Evolutionary conservation across 2,797 vertebrate genomes (phyloP), one percentile per base, ranked within the genome.

Genomic region (Dendrocincla fuliginosa): DNA sequence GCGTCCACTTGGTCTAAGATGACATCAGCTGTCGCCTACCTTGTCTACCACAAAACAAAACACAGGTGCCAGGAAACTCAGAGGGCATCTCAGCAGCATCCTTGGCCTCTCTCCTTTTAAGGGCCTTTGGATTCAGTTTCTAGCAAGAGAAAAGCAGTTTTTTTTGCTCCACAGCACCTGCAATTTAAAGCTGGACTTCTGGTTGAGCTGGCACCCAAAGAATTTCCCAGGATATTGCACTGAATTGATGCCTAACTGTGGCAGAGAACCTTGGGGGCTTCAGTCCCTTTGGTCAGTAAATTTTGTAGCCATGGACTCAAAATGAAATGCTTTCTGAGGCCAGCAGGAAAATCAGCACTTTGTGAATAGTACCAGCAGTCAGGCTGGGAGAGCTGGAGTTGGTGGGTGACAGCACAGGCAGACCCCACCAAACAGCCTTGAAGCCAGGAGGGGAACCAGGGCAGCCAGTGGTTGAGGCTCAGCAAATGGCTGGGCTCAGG

Each of bases 401-500:
- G 0, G n/a, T 82, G 74, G 53, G 15, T n/a, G 0, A 1, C 19
- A 76, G 79, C n/a, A 63, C 0, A 0, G 23, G 37, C 81, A 88
- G 73, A 57, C 2, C n/a, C 65, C 0, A 69, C 17, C 44, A 69
- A 84, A 69, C 13, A 75, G 86, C 42, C 30, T 71, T 1, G 2
- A 53, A 90, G 32, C 32, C 17, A 11, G 61, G 52, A 91, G 20
- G 23, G 10, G 37, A 94, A 67, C 15, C 2, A 2, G 24, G 37
- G 30, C 71, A 60, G 88, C 17, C 7, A 9, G 52, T n/a, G 33
- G 42, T 11, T 68, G 39, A 65, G 64, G 41, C 84, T 91, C 63
- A 53, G 93, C 84, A 94, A 94, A 92, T 35, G 84, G 83, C 82
- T 0, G 11, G 74, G 86, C 80, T 95, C 68, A 46, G 90, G 68